A percentile compares a stretch with the other conserved stretches of the same genome.
Conservation (phyloP, 2,888 invertebrate species). For the Trissonchulus sp. region DNA sequence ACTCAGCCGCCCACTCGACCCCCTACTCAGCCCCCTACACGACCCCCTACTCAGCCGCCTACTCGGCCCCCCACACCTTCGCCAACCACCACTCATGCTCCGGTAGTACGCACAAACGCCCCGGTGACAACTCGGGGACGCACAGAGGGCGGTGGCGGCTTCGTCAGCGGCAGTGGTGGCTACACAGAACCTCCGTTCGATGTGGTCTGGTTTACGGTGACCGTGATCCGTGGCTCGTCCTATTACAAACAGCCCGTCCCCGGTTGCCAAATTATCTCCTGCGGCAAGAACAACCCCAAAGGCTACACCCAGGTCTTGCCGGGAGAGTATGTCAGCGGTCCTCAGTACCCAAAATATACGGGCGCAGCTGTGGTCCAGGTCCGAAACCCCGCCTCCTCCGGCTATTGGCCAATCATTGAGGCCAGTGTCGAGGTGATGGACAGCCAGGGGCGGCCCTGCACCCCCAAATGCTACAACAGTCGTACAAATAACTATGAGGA, state of each 20-base stretch:
- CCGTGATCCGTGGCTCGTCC: constrained; percentile 27
- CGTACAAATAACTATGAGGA: constrained; percentile 13
- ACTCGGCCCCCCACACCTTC: neutral
- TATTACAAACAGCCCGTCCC: constrained; percentile 14
- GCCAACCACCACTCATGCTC: neutral
- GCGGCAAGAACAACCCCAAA: constrained; percentile 28
- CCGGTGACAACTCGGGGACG: neutral
- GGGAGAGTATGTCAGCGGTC: neutral
- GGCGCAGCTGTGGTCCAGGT: constrained; percentile 24
- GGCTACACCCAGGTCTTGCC: constrained; percentile 29
- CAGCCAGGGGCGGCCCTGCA: constrained; percentile 23
- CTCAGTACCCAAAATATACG: constrained; percentile 29
- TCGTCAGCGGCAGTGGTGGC: neutral
- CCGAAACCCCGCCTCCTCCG: constrained; percentile 29
- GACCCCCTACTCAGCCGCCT: neutral
- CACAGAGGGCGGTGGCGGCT: neutral
- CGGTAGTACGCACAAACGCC: constrained; percentile 1
- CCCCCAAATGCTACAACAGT: constrained; percentile 24
- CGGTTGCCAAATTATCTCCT: neutral
- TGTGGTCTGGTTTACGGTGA: constrained; percentile 29
- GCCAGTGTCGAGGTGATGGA: constrained; percentile 27
- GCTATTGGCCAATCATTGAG: constrained; percentile 30
- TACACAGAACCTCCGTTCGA: constrained; percentile 15
- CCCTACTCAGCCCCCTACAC: neutral
- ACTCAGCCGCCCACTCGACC: constrained; percentile 22